Percentiles rank a stretch among this genome's conserved stretches.
phyloP scores from a whole-genome alignment of 2,888 invertebrate species.

The Tridacna crocea region DNA sequence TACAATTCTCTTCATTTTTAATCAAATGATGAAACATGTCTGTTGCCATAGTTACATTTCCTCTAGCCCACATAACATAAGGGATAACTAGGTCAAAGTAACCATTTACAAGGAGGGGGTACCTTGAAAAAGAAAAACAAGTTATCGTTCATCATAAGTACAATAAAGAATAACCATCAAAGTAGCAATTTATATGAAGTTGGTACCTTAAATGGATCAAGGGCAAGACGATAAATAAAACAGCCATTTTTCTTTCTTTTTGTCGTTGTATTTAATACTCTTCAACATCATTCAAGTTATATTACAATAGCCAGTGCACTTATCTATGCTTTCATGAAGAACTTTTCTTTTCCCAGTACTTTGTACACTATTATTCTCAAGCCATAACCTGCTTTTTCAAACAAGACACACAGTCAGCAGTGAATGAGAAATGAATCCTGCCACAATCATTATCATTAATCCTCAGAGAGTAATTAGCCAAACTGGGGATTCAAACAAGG shows the following conservation, averaged over 20 bases:
- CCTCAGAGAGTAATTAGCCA: no score
- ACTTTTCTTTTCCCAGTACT: no score
- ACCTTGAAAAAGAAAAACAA: slow-evolving; percentile 41
- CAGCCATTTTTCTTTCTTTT: no score
- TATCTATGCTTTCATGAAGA: no score
- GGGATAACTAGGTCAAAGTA: slow-evolving; percentile 58
- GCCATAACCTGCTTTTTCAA: no score
- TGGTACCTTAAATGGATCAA: slow-evolving; percentile 47
- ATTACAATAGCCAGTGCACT: no score
- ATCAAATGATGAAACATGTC: slow-evolving; percentile 57
- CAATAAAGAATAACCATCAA: slow-evolving; percentile 62
- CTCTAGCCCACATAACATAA: slow-evolving; percentile 68
- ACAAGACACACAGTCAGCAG: background rate
- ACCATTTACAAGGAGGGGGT: slow-evolving; percentile 44
- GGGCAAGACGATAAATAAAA: no score
- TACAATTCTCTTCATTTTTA: slow-evolving; percentile 53
- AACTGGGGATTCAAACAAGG: no score
- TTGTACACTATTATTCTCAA: no score
- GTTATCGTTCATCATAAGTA: no score
- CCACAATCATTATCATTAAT: background rate
- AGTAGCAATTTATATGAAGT: slow-evolving; percentile 40
- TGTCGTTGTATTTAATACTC: no score
- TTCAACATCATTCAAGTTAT: no score
- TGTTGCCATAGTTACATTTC: slow-evolving; percentile 58
- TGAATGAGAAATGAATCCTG: background rate